Evolutionary conservation across 2,888 invertebrate species (phyloP), one percentile per base, ranked within the genome.

Genomic region (Poecilus cupreus): DNA sequence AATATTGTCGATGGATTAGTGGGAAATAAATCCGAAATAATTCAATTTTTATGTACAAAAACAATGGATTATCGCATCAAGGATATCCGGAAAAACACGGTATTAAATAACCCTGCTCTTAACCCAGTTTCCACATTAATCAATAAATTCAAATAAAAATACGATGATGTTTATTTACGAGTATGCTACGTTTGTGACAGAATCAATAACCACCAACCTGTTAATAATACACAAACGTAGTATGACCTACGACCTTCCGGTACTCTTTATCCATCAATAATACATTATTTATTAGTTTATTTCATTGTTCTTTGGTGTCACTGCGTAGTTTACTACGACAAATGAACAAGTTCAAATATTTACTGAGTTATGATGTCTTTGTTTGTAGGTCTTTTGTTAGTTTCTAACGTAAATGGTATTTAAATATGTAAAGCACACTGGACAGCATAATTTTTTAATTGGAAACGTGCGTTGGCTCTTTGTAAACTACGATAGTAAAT

Each of bases 201-300:
- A 60, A 60, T 60, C 60, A 24, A 60, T 60, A 57, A 11, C 24
- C 60, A 10, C 22, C 20, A 20, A 54, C 60, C 60, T 60, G 60
- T 60, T 60, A 60, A 24, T 24, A 60, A 60, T n/a, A 60, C 11
- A 24, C 24, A 13, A 60, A 24, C 32, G 49, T 46, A 49, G 32
- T 75, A 24, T 74, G 51, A 75, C 74, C 74, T 75, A n/a, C 18
- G 49, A 75, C 74, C 74, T 72, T 13, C 11, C 46, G 13, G 5
- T 26, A 26, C 54, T 26, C 26, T 75, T 43, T 51, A 51, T 26
- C 32, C 16, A 75, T 51, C 22, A 75, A 26, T 51, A 75, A 51
- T 75, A 26, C 74, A 75, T 75, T 74, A 75, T 75, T 26, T 26
- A 75, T 75, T 51, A 46, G 43, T 43, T 46, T 24, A 75, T 24